phyloP scores from a whole-genome alignment of 2,797 vertebrate species.

The Sebastiscus tertius region DNA sequence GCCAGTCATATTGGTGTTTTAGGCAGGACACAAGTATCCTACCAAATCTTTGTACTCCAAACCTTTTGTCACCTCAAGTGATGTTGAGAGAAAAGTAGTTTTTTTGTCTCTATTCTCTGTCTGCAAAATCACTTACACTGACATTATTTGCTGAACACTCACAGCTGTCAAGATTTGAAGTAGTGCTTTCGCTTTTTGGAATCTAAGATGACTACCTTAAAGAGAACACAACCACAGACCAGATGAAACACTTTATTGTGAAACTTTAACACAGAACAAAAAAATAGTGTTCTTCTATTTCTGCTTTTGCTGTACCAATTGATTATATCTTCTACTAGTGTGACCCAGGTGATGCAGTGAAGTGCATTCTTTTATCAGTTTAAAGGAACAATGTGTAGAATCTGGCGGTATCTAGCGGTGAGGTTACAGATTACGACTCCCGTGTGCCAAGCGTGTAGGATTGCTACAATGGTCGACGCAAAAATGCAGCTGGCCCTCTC shows the following conservation, averaged over 20 bases:
- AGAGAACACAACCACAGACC: constrained; percentile 2
- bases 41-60: neutral
- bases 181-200: neutral
- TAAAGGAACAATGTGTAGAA: neutral
- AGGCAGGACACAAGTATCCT: neutral
- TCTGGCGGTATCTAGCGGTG: neutral
- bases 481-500: neutral
- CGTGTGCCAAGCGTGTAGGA: neutral
- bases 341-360: neutral
- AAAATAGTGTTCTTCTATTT: neutral
- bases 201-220: constrained; percentile 6
- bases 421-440: neutral
- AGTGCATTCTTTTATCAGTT: neutral
- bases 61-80: neutral
- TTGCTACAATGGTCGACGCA: neutral
- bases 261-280: neutral
- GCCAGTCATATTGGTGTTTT: neutral
- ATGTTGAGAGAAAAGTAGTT: neutral
- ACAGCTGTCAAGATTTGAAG: constrained; percentile 14
- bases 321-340: neutral
- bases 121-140: neutral
- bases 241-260: constrained; percentile 8
- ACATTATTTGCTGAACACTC: constrained; percentile 5
- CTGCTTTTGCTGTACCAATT: neutral
- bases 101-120: neutral